Base-by-base conservation (phyloP, 2,888 invertebrate genomes). In the Bombylius major region DNA sequence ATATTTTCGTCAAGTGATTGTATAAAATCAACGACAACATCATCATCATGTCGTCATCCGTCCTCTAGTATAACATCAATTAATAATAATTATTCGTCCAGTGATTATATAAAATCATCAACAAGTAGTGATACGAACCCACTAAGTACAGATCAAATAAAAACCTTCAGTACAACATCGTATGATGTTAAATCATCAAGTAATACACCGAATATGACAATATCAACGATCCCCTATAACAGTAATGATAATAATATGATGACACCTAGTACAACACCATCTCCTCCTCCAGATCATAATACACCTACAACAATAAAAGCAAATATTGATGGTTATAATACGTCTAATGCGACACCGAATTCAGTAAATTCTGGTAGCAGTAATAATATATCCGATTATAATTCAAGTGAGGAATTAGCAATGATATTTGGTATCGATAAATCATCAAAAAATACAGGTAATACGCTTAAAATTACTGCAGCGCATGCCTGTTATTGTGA, bases 391-490 rank as follows among this genome's bases (percentile, higher is more conserved):
- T 42, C 39, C 11, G 81, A 81, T 67, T 82, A 82, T 65, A 82
- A 82, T 68, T 82, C 82, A 12, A 80, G 81, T 51, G 82, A 82
- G 66, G 82, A 82, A 67, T 71, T 82, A 62, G 81, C 82, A 34
- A 81, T 80, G 64, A 82, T 82, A 64, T 82, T 82, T 67, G 80
- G 81, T 65, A 70, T 73, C 53, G 69, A 68, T 55, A 70, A 71
- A 62, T 46, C 50, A 52, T 54, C 59, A 53, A 54, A 64, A 64
- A 63, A 64, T 63, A 62, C 65, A 64, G 62, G 64, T 61, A 63
- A 63, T 59, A 61, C 61, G 56, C 59, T 60, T 61, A 57, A 42
- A 11, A 42, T 42, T 42, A 23, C 23, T 23, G 23, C 23, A 23
- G 39, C 39, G 39, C 8, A 42, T 42, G 39, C 39, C 39, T 42